Evolutionary conservation across 1,140 invertebrate genomes (phyloP).

Genomic region (Drosophila ananassae): DNA sequence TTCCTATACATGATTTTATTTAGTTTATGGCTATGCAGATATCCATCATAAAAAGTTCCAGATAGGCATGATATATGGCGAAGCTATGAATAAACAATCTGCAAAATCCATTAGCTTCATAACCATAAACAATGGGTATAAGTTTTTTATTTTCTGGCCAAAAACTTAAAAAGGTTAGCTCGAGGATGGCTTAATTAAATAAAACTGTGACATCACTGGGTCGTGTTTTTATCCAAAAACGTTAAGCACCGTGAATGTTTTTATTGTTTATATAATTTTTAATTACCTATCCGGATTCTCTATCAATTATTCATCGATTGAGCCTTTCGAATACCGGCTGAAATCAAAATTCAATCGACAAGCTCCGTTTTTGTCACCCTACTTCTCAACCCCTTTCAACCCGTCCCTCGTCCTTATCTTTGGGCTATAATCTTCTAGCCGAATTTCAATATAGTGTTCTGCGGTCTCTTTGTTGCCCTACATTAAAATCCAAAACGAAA

Average conservation of each 20-base stretch:
- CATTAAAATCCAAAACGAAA: constrained; percentile 67
- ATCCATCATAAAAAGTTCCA: constrained; percentile 19
- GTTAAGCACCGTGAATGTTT: not conserved
- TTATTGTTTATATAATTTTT: constrained; percentile 1
- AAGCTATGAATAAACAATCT: constrained; percentile 38
- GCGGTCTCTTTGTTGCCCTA: constrained; percentile 70
- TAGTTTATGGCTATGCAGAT: constrained; percentile 31
- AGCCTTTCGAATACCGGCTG: not conserved
- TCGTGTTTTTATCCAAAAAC: not conserved
- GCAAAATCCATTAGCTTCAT: constrained; percentile 60
- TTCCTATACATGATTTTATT: not conserved
- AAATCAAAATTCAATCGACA: constrained; percentile 50
- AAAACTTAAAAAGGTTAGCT: constrained; percentile 39
- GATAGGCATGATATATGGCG: constrained; percentile 18
- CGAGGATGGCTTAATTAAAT: constrained; percentile 42
- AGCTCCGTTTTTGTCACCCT: constrained; percentile 54
- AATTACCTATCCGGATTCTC: not conserved
- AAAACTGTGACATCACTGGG: not conserved
- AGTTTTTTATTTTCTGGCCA: constrained; percentile 30
- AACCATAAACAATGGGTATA: constrained; percentile 54
- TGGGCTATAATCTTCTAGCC: constrained; percentile 30
- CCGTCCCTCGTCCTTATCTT: constrained; percentile 18
- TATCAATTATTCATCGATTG: constrained; percentile 6
- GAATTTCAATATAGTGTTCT: constrained; percentile 54
- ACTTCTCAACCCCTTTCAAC: constrained; percentile 41